These are phyloP conservation scores for Rhagonycha fulva DNA, from an alignment of 2,888 invertebrate species.

Conservation along the genomic window DNA sequence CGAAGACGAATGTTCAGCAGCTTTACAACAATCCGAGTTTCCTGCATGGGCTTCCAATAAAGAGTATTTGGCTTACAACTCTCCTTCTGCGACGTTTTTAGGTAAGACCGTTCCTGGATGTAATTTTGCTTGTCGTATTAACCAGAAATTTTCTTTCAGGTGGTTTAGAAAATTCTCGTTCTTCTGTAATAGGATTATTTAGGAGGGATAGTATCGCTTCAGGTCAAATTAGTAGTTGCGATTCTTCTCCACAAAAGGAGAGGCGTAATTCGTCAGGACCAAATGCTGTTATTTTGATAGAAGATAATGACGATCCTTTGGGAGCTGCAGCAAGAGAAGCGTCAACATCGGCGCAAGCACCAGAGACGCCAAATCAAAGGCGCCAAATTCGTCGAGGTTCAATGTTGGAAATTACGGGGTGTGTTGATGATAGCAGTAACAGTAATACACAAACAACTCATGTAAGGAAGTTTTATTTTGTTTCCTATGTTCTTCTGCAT, in stretches of 20 bases:
- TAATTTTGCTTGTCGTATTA: background rate
- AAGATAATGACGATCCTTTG: constrained; percentile 55
- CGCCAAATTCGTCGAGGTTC: constrained; percentile 77
- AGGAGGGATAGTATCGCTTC: constrained; percentile 81
- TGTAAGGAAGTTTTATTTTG: constrained; percentile 43
- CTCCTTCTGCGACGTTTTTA: constrained; percentile 89
- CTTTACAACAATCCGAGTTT: constrained; percentile 77
- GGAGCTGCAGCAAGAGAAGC: constrained; percentile 44
- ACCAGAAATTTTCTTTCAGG: constrained; percentile 57
- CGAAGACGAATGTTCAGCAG: constrained; percentile 69
- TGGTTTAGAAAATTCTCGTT: constrained; percentile 86
- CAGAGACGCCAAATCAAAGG: constrained; percentile 64
- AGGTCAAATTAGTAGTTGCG: constrained; percentile 54
- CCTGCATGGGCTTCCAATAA: constrained; percentile 96
- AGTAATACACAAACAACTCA: constrained; percentile 43
- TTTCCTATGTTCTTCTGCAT: constrained; percentile 29
- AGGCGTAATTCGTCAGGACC: constrained; percentile 46
- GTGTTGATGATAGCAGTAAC: constrained; percentile 53
- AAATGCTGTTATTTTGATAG: constrained; percentile 63
- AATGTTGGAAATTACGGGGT: constrained; percentile 82
- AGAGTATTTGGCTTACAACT: constrained; percentile 89
- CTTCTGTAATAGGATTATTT: constrained; percentile 89
- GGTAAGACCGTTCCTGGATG: constrained; percentile 60
- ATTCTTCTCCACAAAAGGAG: constrained; percentile 54
- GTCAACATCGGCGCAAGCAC: constrained; percentile 63